These are phyloP conservation scores for Avahi laniger DNA, from an alignment of 2,797 vertebrate genomes.

Conservation along the genomic window DNA sequence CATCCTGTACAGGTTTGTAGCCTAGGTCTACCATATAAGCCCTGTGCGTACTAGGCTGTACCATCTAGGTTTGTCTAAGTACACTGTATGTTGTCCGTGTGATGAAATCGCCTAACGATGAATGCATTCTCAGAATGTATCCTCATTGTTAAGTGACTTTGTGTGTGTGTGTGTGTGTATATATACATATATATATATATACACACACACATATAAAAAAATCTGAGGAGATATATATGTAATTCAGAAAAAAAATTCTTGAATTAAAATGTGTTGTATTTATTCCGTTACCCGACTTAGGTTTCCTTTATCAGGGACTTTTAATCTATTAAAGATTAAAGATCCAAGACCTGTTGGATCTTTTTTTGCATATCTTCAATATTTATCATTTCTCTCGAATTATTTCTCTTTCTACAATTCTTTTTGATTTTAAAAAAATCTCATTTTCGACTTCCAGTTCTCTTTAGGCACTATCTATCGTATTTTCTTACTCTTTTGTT, in stretches of 20 bases:
- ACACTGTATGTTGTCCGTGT: neutral
- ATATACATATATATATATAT: neutral
- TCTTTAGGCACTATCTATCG: neutral
- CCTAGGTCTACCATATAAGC: neutral
- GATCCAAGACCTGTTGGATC: neutral
- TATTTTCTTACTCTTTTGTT: neutral
- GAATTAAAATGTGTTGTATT: neutral
- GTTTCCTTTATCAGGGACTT: neutral
- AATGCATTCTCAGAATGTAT: neutral
- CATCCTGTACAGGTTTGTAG: neutral
- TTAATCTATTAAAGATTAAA: neutral
- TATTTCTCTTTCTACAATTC: constrained; percentile 1
- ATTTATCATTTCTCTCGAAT: constrained; percentile 11
- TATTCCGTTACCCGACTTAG: neutral
- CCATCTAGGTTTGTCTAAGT: neutral
- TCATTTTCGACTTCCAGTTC: neutral
- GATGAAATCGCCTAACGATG: neutral
- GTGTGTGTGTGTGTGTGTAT: neutral
- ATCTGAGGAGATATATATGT: neutral
- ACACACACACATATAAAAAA: too few relatives aligned
- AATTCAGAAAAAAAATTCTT: neutral
- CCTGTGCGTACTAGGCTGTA: neutral
- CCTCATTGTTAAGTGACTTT: neutral
- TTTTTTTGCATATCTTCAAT: neutral
- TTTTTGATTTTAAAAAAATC: neutral